These are phyloP conservation scores for Sarcophilus harrisii DNA, from an alignment of 2,797 vertebrate genomes.

Conservation along the genomic window DNA sequence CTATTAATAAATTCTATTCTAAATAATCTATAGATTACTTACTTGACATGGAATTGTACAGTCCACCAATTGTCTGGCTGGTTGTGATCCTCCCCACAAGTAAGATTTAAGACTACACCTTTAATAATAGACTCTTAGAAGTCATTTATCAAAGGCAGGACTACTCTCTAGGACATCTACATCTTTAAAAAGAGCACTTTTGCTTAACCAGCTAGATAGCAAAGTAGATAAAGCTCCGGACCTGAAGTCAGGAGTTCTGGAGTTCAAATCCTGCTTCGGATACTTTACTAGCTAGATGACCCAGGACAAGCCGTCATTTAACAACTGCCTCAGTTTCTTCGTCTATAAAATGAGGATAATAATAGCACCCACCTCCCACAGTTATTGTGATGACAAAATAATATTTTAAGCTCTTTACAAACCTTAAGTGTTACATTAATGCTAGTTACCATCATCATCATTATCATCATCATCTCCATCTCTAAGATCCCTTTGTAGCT, in stretches of 20 bases:
- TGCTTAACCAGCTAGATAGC: not conserved
- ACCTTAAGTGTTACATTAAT: not conserved
- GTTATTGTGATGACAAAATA: not conserved
- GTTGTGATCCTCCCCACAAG: slow-evolving; percentile 15
- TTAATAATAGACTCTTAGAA: not conserved
- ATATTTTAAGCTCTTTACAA: not conserved
- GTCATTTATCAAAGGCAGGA: not conserved
- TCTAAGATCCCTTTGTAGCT: not conserved
- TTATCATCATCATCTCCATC: not conserved
- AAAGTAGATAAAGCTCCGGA: not conserved
- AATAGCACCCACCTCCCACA: not conserved
- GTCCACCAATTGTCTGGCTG: not conserved
- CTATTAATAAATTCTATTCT: too few species aligned
- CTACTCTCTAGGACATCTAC: not conserved
- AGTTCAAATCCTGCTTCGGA: not conserved
- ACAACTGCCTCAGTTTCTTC: not conserved
- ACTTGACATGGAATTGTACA: not conserved
- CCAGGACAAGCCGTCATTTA: not conserved
- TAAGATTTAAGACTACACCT: not conserved
- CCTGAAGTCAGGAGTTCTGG: not conserved
- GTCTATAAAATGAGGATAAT: not conserved
- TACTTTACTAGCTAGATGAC: not conserved
- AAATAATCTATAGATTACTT: too few species aligned
- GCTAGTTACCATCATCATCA: too few species aligned
- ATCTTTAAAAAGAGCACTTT: not conserved